Conservation (phyloP, 2,797 vertebrate genomes). For the Miichthys miiuy region DNA sequence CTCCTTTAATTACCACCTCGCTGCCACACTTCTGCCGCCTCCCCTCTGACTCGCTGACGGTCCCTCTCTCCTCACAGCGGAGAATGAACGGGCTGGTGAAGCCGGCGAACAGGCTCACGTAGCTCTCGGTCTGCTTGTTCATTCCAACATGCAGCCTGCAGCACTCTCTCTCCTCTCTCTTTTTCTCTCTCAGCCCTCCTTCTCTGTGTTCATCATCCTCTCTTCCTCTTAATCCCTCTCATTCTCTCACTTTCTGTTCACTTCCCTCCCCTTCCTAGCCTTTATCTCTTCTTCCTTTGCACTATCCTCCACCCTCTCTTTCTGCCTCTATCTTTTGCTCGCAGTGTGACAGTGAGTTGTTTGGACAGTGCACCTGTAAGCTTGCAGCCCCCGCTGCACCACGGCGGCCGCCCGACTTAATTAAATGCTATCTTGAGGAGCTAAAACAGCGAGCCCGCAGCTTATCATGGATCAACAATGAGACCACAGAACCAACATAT, state of each 20-base stretch:
- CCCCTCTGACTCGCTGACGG: constrained; percentile 63
- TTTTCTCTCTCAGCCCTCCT: constrained; percentile 38
- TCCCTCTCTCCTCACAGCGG: constrained; percentile 57
- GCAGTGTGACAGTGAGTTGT: constrained; percentile 64
- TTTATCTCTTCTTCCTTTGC: constrained; percentile 19
- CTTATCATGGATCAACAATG: constrained; percentile 70
- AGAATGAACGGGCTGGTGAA: constrained; percentile 61
- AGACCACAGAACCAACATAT: constrained; percentile 50
- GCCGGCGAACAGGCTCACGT: constrained; percentile 52
- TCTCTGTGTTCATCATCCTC: constrained; percentile 60
- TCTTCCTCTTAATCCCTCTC: constrained; percentile 57
- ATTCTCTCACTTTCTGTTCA: constrained; percentile 55
- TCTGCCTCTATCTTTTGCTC: constrained; percentile 20
- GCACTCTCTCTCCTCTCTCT: constrained; percentile 56
- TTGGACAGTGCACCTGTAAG: constrained; percentile 77
- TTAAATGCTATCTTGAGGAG: constrained; percentile 73
- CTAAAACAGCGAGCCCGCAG: constrained; percentile 47
- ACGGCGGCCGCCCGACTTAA: constrained; percentile 62
- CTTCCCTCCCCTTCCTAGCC: constrained; percentile 21
- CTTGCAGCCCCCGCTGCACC: constrained; percentile 53
- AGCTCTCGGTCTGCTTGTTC: constrained; percentile 66
- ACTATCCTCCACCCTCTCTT: constrained; percentile 2
- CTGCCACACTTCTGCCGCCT: constrained; percentile 59
- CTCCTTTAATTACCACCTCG: constrained; percentile 76
- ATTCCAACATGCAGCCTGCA: constrained; percentile 68